Conservation (phyloP, 2,797 vertebrate species). For the Chelonia mydas region DNA sequence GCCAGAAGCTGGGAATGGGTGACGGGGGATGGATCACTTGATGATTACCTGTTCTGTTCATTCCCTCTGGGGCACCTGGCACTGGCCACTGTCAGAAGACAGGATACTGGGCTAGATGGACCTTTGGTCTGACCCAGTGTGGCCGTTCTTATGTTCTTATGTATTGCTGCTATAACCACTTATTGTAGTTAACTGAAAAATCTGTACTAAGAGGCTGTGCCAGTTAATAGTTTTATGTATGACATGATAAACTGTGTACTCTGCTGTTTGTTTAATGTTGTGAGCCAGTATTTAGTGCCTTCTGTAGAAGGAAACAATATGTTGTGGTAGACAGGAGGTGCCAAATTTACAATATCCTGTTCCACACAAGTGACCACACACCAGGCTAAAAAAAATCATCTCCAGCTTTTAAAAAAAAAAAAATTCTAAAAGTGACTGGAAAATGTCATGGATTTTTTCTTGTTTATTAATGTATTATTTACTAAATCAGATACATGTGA, state of each 20-base stretch:
- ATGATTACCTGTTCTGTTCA: too few relatives aligned
- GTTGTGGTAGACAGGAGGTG: constrained; percentile 55
- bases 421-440: neutral
- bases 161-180: constrained; percentile 74
- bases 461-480: neutral
- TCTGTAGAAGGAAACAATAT: constrained; percentile 71
- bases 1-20: too few relatives aligned
- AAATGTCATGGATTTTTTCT: neutral
- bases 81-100: too few relatives aligned
- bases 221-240: constrained; percentile 41
- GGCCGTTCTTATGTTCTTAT: too few relatives aligned
- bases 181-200: constrained; percentile 58
- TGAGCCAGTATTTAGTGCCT: constrained; percentile 69
- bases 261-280: constrained; percentile 64
- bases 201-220: constrained; percentile 59
- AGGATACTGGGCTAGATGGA: too few relatives aligned
- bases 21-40: too few relatives aligned
- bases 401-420: neutral
- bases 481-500: neutral
- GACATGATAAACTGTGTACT: constrained; percentile 49
- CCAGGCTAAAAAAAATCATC: neutral
- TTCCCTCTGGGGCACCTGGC: too few relatives aligned
- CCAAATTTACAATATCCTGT: constrained; percentile 55
- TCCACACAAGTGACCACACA: constrained; percentile 43
- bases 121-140: too few relatives aligned